Base-by-base conservation (phyloP, 2,888 invertebrate species). In the Ennomos erosarius region DNA sequence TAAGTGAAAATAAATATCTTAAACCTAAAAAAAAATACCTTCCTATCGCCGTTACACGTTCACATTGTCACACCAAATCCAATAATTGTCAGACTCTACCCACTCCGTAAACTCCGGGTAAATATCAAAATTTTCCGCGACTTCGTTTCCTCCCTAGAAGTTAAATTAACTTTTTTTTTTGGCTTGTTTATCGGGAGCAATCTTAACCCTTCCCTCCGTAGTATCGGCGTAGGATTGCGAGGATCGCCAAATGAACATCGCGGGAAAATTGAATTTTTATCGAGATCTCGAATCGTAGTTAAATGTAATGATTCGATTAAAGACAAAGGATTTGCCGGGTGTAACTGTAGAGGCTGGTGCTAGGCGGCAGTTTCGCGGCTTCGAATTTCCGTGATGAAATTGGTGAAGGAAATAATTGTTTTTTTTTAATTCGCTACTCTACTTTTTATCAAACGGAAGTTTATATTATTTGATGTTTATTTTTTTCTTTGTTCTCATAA, bases 181-280 rank as follows among this genome's bases (percentile, higher is more conserved):
- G 70, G 69, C 70, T 87, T 87, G 85, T 88, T 88, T 90, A 90
- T 90, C 89, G 85, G 82, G 85, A 78, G 79, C 79, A 82, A 88
- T 90, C 87, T 88, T 84, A 87, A 89, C 87, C 88, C 88, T 85
- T 76, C 68, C 74, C 73, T 26, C 12, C 11, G 76, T 76, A 82
- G 82, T 88, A 88, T 88, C 82, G 86, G 85, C 76, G 66, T 64
- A 62, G 26, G 26, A 26, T 26, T 26, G 26, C 26, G 5, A 79
- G 81, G 78, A 87, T 82, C 85, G 88, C 88, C 87, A 87, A 87
- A 82, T 79, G 81, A 82, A 80, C 79, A 83, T 75, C 76, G 77
- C 78, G 74, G 73, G 76, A 84, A 88, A 89, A 92, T 90, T 90
- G 90, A 90, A 92, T 90, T 91, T 90, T 90, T 90, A 91, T 92